Evolutionary conservation across 1,140 invertebrate genomes (phyloP).

Genomic region (Oreohelix idahoensis): DNA sequence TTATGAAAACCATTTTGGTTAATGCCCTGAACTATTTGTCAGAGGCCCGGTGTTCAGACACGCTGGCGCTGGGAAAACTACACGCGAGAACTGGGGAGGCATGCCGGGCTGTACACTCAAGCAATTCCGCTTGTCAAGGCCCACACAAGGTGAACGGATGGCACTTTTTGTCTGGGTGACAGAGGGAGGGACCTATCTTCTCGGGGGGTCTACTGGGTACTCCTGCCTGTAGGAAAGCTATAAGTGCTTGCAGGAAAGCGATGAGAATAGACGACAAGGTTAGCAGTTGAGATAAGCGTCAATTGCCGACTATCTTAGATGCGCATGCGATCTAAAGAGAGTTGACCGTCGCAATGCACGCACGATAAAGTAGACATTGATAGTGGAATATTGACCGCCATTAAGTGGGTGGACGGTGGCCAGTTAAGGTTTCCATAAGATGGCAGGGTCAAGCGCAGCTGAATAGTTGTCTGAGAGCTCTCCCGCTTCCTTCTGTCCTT

Average conservation of each 20-base stretch:
- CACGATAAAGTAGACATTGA: constrained; percentile 33
- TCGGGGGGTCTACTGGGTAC: neutral
- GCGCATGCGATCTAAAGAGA: neutral
- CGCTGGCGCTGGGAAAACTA: constrained; percentile 20
- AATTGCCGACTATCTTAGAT: neutral
- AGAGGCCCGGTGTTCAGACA: constrained; percentile 10
- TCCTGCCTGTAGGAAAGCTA: neutral
- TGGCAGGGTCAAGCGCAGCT: constrained; percentile 21
- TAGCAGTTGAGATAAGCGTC: constrained; percentile 8
- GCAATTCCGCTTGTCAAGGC: constrained; percentile 11
- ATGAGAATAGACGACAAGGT: neutral
- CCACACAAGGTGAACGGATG: constrained; percentile 38
- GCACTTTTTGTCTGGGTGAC: constrained; percentile 43
- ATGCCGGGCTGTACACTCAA: neutral
- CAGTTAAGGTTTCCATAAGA: constrained; percentile 1
- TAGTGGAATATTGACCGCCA: constrained; percentile 25
- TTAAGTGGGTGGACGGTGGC: constrained; percentile 39
- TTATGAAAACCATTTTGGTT: constrained; percentile 40
- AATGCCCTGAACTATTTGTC: constrained; percentile 29
- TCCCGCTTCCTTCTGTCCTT: neutral
- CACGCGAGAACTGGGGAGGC: neutral
- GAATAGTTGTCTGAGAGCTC: neutral
- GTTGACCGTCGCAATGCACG: neutral
- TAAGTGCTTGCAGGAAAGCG: neutral
- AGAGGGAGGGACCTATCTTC: constrained; percentile 14